Evolutionary conservation across 2,888 invertebrate genomes (phyloP).

Genomic region (Zaprionus obscuricornis): DNA sequence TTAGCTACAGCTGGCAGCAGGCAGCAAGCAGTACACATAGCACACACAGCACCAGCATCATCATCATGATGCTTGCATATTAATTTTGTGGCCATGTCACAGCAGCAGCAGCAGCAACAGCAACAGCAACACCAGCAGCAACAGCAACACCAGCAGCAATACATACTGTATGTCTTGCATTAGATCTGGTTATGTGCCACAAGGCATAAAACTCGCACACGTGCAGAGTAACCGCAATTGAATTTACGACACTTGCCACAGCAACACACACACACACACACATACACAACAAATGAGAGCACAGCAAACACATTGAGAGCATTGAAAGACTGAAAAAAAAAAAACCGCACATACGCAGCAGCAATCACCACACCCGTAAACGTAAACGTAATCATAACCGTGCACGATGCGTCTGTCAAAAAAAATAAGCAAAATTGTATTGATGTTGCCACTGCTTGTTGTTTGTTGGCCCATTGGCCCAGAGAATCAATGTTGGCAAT

Average conservation of each 20-base stretch:
- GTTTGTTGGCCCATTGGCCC: slow-evolving; percentile 57
- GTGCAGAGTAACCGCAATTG: slow-evolving; percentile 55
- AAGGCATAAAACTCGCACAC: slow-evolving; percentile 21
- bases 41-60: slow-evolving; percentile 7
- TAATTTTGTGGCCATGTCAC: slow-evolving; percentile 9
- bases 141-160: slow-evolving; percentile 1
- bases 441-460: slow-evolving; percentile 1
- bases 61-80: slow-evolving; percentile 30
- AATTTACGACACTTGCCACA: slow-evolving; percentile 55
- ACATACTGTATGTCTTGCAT: slow-evolving; percentile 3
- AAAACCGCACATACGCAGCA: too few relatives aligned
- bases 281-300: slow-evolving; percentile 23
- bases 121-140: background rate
- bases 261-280: slow-evolving; percentile 18
- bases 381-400: too few relatives aligned
- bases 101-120: slow-evolving; percentile 22
- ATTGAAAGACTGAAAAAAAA: too few relatives aligned
- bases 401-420: slow-evolving; percentile 55
- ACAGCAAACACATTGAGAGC: slow-evolving; percentile 17
- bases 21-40: too few relatives aligned
- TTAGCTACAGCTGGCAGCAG: too few relatives aligned
- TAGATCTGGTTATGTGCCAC: slow-evolving; percentile 41
- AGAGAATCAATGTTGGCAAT: slow-evolving; percentile 35
- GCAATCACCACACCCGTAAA: too few relatives aligned
- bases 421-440: background rate